These are phyloP conservation scores for Idaea straminata DNA, from an alignment of 2,888 invertebrate genomes.

Conservation along the genomic window DNA sequence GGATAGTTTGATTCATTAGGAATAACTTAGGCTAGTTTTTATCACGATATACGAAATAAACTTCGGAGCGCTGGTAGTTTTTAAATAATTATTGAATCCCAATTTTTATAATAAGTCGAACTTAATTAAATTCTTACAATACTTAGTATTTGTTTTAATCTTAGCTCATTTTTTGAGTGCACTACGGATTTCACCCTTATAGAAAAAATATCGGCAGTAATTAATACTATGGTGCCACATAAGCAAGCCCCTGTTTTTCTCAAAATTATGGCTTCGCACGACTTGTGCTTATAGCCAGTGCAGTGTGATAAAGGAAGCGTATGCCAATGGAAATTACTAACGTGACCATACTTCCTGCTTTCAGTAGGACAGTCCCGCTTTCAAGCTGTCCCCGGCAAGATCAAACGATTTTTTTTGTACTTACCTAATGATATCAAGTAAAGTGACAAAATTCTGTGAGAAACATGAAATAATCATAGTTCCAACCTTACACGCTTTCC, in stretches of 20 bases:
- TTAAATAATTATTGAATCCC: no score
- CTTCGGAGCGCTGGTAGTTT: no score
- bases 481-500: no score
- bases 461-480: no score
- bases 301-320: background rate
- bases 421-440: no score
- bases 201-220: background rate
- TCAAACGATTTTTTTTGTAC: no score
- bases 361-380: no score
- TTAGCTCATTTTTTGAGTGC: background rate
- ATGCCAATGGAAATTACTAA: background rate
- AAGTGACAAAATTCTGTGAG: no score
- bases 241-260: background rate
- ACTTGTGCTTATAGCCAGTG: background rate
- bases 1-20: no score
- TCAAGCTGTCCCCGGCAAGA: no score
- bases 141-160: background rate
- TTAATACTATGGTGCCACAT: background rate
- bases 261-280: background rate
- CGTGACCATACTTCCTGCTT: background rate
- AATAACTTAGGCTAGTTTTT: no score
- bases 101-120: background rate
- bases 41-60: no score
- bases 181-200: background rate
- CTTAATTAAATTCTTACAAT: background rate